Percentiles rank a stretch among this genome's conserved stretches.
phyloP scores from a whole-genome alignment of 2,888 invertebrate species.

The Isoperla grammatica region DNA sequence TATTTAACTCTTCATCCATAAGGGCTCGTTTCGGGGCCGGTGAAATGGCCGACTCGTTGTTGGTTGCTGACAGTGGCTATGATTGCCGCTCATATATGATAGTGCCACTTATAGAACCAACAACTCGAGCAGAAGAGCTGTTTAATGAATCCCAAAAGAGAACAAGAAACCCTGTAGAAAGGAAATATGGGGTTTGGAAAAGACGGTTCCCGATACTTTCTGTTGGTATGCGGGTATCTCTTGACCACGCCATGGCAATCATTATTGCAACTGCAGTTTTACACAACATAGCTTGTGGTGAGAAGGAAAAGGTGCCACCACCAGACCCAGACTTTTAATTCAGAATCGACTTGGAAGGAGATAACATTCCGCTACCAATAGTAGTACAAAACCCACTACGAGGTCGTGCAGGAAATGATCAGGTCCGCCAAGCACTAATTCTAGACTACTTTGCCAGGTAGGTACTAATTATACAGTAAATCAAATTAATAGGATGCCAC shows the following conservation, averaged over 20 bases:
- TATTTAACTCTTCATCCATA: conserved; percentile 36
- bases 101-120: conserved; percentile 34
- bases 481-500: too few relatives aligned
- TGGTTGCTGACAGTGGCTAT: conserved; percentile 40
- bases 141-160: conserved; percentile 38
- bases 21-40: conserved; percentile 33
- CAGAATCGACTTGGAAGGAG: too few relatives aligned
- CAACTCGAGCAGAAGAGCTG: conserved; percentile 33
- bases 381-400: too few relatives aligned
- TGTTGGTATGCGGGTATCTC: conserved; percentile 28
- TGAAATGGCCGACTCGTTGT: conserved; percentile 31
- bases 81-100: conserved; percentile 34
- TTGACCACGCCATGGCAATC: conserved; percentile 31
- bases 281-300: conserved; percentile 33
- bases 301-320: conserved; percentile 1
- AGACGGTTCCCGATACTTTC: conserved; percentile 29
- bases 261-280: conserved; percentile 36
- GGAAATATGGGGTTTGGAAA: conserved; percentile 29
- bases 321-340: too few relatives aligned
- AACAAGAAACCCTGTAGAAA: conserved; percentile 38
- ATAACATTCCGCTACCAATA: neutral
- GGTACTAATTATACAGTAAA: too few relatives aligned
- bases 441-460: too few relatives aligned
- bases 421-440: too few relatives aligned
- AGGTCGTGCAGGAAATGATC: too few relatives aligned